These are phyloP conservation scores for Gila orcuttii DNA, from an alignment of 2,113 vertebrate species.

Conservation along the genomic window DNA sequence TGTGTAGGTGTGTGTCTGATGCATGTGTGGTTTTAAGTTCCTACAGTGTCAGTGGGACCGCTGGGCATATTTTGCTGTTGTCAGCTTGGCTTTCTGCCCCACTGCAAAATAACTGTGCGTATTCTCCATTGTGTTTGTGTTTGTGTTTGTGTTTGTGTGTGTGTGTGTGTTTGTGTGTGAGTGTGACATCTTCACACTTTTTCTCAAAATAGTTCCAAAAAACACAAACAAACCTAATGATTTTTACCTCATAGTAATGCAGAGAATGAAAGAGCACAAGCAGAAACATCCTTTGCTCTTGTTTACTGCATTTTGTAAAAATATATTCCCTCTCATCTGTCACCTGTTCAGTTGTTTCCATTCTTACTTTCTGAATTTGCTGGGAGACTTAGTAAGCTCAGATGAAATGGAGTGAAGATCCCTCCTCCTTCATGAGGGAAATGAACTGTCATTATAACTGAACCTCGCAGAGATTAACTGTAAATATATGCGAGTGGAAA, in stretches of 20 bases:
- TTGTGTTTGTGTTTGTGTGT: not conserved
- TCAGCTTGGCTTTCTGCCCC: conserved; percentile 22
- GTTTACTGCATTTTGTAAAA: conserved; percentile 13
- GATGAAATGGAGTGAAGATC: conserved; percentile 20
- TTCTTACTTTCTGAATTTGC: conserved; percentile 24
- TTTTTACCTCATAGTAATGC: not conserved
- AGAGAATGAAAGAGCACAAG: not conserved
- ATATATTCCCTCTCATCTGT: conserved; percentile 23
- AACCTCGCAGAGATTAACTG: conserved; percentile 7
- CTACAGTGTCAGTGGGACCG: not conserved
- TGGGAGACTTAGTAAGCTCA: not conserved
- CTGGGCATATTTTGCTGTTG: conserved; percentile 31
- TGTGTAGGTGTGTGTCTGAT: conserved; percentile 6
- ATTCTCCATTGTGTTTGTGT: conserved; percentile 4
- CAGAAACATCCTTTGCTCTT: conserved; percentile 27
- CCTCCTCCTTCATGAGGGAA: conserved; percentile 7
- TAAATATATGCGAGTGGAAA: not conserved
- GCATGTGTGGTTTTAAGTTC: conserved; percentile 11
- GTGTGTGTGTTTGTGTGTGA: not conserved
- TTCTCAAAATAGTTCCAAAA: not conserved
- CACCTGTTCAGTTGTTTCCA: conserved; percentile 8
- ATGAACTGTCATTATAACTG: conserved; percentile 6
- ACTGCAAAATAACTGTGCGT: conserved; percentile 9
- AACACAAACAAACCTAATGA: conserved; percentile 3
- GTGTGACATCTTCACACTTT: not conserved